Conservation (phyloP, 2,113 vertebrate genomes). For the Galeopterus variegatus region DNA sequence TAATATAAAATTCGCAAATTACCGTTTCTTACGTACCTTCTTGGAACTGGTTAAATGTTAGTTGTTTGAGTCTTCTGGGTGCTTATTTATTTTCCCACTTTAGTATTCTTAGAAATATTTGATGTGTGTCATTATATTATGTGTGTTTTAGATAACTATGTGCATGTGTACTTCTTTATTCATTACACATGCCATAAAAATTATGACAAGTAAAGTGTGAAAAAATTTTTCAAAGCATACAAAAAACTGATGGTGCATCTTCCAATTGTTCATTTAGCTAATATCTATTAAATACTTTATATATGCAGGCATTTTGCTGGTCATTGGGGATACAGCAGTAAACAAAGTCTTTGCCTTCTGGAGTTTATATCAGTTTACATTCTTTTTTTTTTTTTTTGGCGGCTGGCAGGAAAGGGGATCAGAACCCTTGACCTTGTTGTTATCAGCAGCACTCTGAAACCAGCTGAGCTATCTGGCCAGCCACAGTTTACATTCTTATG, state of each 20-base stretch:
- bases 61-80: background rate
- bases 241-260: conserved; percentile 16
- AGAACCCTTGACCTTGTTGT: too few species aligned
- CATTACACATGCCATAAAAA: background rate
- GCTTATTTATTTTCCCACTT: background rate
- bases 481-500: background rate
- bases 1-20: conserved; percentile 49
- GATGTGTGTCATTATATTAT: background rate
- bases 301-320: background rate
- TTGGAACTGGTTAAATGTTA: conserved; percentile 10
- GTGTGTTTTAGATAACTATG: conserved; percentile 44
- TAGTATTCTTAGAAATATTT: conserved; percentile 10
- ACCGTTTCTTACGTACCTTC: background rate
- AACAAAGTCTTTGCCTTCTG: conserved; percentile 21
- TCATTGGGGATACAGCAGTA: background rate
- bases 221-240: conserved; percentile 43
- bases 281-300: background rate
- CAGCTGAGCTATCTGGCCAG: too few species aligned
- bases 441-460: too few species aligned
- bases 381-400: background rate
- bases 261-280: background rate
- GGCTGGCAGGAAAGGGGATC: too few species aligned
- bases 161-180: conserved; percentile 32
- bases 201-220: conserved; percentile 65
- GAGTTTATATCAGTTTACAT: background rate